Percentiles rank a stretch among this genome's conserved stretches.
Evolutionary conservation across 2,888 invertebrate species (phyloP).

Genomic region (Netelia fuscicornis): DNA sequence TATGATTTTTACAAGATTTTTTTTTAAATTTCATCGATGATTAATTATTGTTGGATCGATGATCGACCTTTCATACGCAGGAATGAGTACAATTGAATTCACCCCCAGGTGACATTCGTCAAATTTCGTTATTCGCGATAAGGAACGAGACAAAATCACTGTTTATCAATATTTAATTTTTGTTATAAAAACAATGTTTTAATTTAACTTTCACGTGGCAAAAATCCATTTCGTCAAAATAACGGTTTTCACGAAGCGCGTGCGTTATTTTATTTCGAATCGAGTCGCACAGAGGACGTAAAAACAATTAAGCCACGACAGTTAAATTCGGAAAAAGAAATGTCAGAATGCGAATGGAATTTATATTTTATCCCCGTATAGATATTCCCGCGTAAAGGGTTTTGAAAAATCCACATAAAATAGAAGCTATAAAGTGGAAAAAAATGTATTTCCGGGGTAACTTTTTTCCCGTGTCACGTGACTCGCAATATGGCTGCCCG

Average conservation of each 20-base stretch:
- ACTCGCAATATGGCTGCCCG: conserved; percentile 41
- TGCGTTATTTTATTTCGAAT: conserved; percentile 15
- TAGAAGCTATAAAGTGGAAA: conserved; percentile 25
- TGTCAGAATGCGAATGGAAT: conserved; percentile 5
- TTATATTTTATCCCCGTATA: neutral
- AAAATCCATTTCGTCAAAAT: conserved; percentile 27
- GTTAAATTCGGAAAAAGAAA: neutral
- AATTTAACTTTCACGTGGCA: neutral
- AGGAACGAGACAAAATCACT: neutral
- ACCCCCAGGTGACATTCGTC: too few species aligned
- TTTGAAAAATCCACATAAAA: neutral
- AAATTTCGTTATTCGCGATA: too few species aligned
- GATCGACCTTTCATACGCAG: too few species aligned
- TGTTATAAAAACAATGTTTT: neutral
- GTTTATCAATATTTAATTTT: neutral
- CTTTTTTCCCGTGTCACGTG: conserved; percentile 39
- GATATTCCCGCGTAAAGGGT: neutral
- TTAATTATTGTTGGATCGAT: neutral
- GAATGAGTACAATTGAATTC: neutral
- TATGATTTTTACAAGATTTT: conserved; percentile 1
- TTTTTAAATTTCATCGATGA: neutral
- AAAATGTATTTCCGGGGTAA: conserved; percentile 46
- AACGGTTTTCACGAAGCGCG: conserved; percentile 7
- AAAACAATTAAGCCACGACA: neutral
- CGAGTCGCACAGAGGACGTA: neutral